phyloP scores from a whole-genome alignment of 2,888 invertebrate species.

The Dioctria rufipes region DNA sequence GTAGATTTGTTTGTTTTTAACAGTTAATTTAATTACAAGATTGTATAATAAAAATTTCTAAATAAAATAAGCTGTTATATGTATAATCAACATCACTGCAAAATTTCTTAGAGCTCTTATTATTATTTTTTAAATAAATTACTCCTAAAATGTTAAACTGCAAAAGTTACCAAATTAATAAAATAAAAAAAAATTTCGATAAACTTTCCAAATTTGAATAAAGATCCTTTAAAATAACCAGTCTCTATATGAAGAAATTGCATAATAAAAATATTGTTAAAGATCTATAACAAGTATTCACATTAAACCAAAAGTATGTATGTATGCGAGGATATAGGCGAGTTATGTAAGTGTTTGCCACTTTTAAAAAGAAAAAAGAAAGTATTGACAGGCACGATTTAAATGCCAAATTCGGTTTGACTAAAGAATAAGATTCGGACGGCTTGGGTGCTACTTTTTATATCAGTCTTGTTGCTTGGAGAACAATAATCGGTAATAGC shows the following conservation, averaged over 20 bases:
- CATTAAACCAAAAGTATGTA: constrained; percentile 16
- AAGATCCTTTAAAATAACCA: constrained; percentile 32
- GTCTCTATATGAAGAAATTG: constrained; percentile 11
- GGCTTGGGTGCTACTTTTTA: constrained; percentile 45
- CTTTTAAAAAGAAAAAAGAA: constrained; percentile 34
- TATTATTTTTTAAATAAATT: neutral
- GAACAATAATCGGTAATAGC: neutral
- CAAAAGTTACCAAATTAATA: constrained; percentile 23
- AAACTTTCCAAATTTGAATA: constrained; percentile 29
- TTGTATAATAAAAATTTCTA: too few relatives aligned
- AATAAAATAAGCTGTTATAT: too few relatives aligned
- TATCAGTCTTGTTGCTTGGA: constrained; percentile 24
- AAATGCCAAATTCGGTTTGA: neutral
- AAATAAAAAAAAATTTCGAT: constrained; percentile 22
- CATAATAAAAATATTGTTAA: constrained; percentile 26
- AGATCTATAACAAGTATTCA: constrained; percentile 33
- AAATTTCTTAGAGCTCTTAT: neutral
- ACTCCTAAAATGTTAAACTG: constrained; percentile 1
- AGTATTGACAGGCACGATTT: neutral
- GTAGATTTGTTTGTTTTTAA: too few relatives aligned
- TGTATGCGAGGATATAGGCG: neutral
- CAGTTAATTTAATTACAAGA: too few relatives aligned
- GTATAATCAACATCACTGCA: neutral
- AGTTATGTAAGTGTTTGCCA: constrained; percentile 17
- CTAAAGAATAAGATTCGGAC: constrained; percentile 3